Percentiles rank a stretch among this genome's conserved stretches.
Conservation (phyloP, 2,113 vertebrate species). For the Pygoscelis adeliae region DNA sequence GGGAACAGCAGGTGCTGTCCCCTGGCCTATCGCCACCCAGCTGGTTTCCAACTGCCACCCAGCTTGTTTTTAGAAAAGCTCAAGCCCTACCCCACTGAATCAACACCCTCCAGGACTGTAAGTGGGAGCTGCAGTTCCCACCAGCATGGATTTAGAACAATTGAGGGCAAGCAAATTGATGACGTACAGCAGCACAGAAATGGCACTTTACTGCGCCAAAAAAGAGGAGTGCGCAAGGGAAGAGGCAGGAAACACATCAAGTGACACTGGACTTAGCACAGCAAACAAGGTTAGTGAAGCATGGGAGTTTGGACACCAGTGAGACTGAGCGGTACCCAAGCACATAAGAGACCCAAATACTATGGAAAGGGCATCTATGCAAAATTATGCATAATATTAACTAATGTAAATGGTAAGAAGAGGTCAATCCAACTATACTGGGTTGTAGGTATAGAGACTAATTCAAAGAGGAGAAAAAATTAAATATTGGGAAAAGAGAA, state of each 20-base stretch:
- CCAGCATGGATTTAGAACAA: not conserved
- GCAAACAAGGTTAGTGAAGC: not conserved
- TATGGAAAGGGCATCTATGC: not conserved
- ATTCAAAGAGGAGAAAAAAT: not conserved
- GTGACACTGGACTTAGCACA: not conserved
- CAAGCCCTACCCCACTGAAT: slow-evolving; percentile 29
- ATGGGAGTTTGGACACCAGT: not conserved
- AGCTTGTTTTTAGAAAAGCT: slow-evolving; percentile 58
- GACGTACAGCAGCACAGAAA: not conserved
- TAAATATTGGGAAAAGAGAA: not conserved
- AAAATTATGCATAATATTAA: not conserved
- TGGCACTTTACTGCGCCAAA: not conserved
- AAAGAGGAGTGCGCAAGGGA: not conserved
- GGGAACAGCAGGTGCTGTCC: slow-evolving; percentile 64
- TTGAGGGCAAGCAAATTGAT: not conserved
- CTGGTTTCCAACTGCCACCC: slow-evolving; percentile 51
- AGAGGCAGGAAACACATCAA: not conserved
- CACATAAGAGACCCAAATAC: not conserved
- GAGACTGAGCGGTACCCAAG: not conserved
- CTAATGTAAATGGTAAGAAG: too few relatives aligned
- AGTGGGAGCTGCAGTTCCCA: not conserved
- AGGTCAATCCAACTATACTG: not conserved
- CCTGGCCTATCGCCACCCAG: slow-evolving; percentile 41
- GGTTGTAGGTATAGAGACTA: not conserved
- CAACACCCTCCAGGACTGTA: slow-evolving; percentile 1